Evolutionary conservation across 2,797 vertebrate genomes (phyloP), one percentile per base, ranked within the genome.

Genomic region (Coreius guichenoti): DNA sequence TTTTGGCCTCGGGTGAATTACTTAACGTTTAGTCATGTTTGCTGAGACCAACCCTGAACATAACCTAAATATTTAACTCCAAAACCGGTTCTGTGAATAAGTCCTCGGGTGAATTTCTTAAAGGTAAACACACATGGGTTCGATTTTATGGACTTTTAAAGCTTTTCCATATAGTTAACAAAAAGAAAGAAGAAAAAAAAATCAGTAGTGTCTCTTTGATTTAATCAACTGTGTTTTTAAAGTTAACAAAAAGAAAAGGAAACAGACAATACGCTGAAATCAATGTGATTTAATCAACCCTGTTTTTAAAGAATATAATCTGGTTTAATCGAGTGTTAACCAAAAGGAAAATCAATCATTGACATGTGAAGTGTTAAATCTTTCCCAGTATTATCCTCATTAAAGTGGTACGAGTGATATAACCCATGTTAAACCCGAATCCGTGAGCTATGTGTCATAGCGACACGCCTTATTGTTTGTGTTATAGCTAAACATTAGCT

Each of bases 401-500:
- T 90, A 85, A 81, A 43, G 72, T 51, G 85, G 65, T 56, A 85
- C 83, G 47, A 89, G 85, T 89, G 87, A 91, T 47, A 33, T 82
- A 87, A 90, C 87, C 85, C 88, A 80, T 74, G 81, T 79, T 90
- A 86, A 92, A 89, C 86, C 76, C 89, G 80, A 89, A 88, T 85
- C 72, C 51, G 73, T 89, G 88, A 91, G 83, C 80, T 65, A 43
- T 94, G 92, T 93, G 92, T 95, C 93, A 95, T 91, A 65, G 90
- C 16, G 89, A 92, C 93, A 92, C 93, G 91, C 92, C 93, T 88
- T 83, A 67, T 89, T 95, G 92, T 94, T 92, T 94, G 92, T 85
- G 88, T 19, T 83, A 45, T 76, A 89, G 92, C 92, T 93, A 95
- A 95, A 95, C 94, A 95, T 94, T 92, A 94, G 87, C 91, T 92